These are phyloP conservation scores for Alloplasta piceator DNA, from an alignment of 2,888 invertebrate genomes.

Conservation along the genomic window DNA sequence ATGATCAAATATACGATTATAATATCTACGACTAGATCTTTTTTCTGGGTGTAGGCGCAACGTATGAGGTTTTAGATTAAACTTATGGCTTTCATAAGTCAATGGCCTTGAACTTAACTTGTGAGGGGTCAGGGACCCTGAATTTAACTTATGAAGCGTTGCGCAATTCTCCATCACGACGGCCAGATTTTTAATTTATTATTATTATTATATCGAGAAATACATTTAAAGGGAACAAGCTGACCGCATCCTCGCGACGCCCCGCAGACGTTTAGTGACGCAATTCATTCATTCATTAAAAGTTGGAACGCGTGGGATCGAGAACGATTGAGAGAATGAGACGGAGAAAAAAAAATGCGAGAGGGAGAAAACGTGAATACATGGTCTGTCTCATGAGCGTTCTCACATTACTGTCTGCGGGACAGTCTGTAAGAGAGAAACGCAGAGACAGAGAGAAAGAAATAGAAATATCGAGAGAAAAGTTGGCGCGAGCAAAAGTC, in stretches of 20 bases:
- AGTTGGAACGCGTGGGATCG: conserved; percentile 75
- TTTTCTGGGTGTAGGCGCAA: too few relatives aligned
- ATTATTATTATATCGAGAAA: too few relatives aligned
- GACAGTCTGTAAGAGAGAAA: conserved; percentile 39
- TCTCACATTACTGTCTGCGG: conserved; percentile 42
- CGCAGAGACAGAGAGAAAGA: conserved; percentile 42
- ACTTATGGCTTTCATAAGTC: too few relatives aligned
- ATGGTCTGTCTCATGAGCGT: conserved; percentile 37
- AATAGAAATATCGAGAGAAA: conserved; percentile 21
- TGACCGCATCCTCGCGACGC: conserved; percentile 38
- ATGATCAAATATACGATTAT: too few relatives aligned
- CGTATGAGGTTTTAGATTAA: too few relatives aligned
- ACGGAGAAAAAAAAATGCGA: background rate
- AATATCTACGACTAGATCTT: too few relatives aligned
- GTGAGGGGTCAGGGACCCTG: too few relatives aligned
- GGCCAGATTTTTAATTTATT: too few relatives aligned
- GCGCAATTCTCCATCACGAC: too few relatives aligned
- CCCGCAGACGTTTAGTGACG: conserved; percentile 73
- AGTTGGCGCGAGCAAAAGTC: conserved; percentile 65
- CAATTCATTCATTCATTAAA: conserved; percentile 80
- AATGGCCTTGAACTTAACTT: too few relatives aligned
- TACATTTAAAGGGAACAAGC: conserved; percentile 34
- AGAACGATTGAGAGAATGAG: conserved; percentile 9
- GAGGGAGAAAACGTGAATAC: conserved; percentile 33
- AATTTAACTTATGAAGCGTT: too few relatives aligned